phyloP scores from a whole-genome alignment of 2,888 invertebrate genomes.

The Anaspis maculata region DNA sequence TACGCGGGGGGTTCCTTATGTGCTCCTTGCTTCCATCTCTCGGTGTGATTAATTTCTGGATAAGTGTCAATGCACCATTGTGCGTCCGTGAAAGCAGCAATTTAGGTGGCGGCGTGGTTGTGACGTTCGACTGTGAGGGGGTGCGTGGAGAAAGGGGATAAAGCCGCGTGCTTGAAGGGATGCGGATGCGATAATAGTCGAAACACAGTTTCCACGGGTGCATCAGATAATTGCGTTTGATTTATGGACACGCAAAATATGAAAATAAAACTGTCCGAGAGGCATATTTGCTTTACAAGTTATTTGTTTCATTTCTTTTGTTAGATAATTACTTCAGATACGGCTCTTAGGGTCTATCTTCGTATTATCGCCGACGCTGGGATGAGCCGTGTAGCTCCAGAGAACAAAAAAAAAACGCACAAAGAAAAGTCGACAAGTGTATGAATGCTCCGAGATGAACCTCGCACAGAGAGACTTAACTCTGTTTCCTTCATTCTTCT shows the following conservation, averaged over 20 bases:
- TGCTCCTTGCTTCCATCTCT: no score
- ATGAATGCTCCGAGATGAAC: slow-evolving; percentile 16
- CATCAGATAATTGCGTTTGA: slow-evolving; percentile 15
- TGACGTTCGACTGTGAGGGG: no score
- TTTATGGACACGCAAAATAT: slow-evolving; percentile 14
- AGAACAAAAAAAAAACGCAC: slow-evolving; percentile 9
- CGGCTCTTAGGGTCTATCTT: slow-evolving; percentile 14
- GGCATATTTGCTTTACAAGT: slow-evolving; percentile 14
- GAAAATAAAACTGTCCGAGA: slow-evolving; percentile 14
- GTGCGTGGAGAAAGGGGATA: no score
- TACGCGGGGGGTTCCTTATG: no score
- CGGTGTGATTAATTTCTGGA: no score
- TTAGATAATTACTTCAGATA: slow-evolving; percentile 17
- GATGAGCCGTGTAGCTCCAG: slow-evolving; percentile 10
- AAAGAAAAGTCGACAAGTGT: slow-evolving; percentile 16
- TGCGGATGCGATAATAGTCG: no score
- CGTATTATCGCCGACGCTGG: slow-evolving; percentile 11
- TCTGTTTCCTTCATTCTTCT: slow-evolving; percentile 15
- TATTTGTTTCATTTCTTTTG: slow-evolving; percentile 14
- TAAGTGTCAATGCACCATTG: no score
- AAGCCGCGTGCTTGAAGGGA: no score
- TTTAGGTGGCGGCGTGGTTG: no score
- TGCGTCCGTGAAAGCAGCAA: no score
- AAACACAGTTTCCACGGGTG: no score
- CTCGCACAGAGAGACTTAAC: slow-evolving; percentile 14